Conservation (phyloP, 2,888 invertebrate species). For the Pristionchus mayeri region DNA sequence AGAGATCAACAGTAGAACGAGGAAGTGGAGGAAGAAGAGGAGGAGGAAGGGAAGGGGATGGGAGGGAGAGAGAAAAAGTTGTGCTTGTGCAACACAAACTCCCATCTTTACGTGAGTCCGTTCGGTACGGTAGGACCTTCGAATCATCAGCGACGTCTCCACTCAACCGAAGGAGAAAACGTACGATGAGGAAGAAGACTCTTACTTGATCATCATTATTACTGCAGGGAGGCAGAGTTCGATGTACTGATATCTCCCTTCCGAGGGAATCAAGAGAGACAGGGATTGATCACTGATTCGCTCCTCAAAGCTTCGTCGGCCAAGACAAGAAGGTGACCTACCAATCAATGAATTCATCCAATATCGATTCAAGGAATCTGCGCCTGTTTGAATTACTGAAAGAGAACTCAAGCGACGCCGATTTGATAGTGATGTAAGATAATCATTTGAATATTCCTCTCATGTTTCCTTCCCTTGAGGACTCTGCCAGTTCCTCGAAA, state of each 20-base stretch:
- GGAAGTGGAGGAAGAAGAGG: too few relatives aligned
- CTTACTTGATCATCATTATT: background rate
- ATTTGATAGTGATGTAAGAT: slow-evolving; percentile 90
- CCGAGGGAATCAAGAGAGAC: slow-evolving; percentile 3
- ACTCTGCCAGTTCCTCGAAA: slow-evolving; percentile 95
- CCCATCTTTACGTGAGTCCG: too few relatives aligned
- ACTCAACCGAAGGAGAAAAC: slow-evolving; percentile 82
- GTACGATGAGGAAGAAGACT: background rate
- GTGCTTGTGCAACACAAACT: too few relatives aligned
- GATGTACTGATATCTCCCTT: slow-evolving; percentile 55
- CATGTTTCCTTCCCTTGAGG: slow-evolving; percentile 78
- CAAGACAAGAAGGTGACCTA: slow-evolving; percentile 79
- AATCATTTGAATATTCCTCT: slow-evolving; percentile 53
- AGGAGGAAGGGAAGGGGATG: too few relatives aligned
- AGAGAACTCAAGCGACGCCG: slow-evolving; percentile 86
- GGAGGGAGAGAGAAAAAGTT: too few relatives aligned
- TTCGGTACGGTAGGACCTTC: too few relatives aligned
- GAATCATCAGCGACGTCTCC: slow-evolving; percentile 90
- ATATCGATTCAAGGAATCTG: slow-evolving; percentile 80
- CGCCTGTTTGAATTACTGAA: slow-evolving; percentile 88
- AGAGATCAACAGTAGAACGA: too few relatives aligned
- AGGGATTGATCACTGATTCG: slow-evolving; percentile 60
- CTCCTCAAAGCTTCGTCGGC: slow-evolving; percentile 61
- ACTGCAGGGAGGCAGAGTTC: slow-evolving; percentile 53
- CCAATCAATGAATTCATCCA: background rate